Percentiles rank a stretch among this genome's conserved stretches.
Conservation (phyloP, 1,140 invertebrate genomes). For the Caenorhabditis latens region DNA sequence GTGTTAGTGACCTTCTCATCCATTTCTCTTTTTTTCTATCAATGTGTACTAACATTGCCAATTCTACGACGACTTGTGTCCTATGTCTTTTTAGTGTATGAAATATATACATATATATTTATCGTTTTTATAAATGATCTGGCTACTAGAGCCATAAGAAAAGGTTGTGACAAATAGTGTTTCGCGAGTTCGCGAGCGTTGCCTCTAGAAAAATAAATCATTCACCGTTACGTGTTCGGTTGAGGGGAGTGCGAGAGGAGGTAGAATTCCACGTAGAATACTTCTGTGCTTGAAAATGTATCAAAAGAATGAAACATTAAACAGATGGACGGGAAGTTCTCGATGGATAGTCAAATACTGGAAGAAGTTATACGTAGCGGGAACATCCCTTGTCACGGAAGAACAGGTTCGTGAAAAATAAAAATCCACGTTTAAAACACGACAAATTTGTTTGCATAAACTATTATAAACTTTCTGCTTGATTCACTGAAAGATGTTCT, state of each 20-base stretch:
- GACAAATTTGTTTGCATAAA: neutral
- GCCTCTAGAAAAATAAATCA: constrained; percentile 17
- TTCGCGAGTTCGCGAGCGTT: neutral
- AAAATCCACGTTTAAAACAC: neutral
- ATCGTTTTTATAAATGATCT: neutral
- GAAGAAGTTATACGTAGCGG: constrained; percentile 36
- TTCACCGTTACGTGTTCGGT: neutral
- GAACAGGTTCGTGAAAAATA: constrained; percentile 3
- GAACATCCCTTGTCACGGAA: constrained; percentile 29
- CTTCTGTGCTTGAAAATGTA: neutral
- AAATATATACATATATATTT: constrained; percentile 27
- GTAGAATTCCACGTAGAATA: neutral
- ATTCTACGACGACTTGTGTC: constrained; percentile 50
- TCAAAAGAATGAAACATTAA: neutral
- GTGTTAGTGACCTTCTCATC: constrained; percentile 35
- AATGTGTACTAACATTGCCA: constrained; percentile 56
- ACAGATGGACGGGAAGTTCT: constrained; percentile 39
- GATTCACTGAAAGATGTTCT: constrained; percentile 1
- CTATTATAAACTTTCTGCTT: neutral
- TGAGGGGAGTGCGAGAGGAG: neutral
- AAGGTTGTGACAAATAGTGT: constrained; percentile 15
- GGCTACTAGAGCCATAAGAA: constrained; percentile 9
- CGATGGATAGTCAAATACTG: constrained; percentile 41
- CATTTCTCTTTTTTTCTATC: constrained; percentile 34
- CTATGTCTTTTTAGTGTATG: constrained; percentile 42